These are phyloP conservation scores for Mercenaria mercenaria DNA, from an alignment of 1,140 invertebrate species.

Conservation along the genomic window DNA sequence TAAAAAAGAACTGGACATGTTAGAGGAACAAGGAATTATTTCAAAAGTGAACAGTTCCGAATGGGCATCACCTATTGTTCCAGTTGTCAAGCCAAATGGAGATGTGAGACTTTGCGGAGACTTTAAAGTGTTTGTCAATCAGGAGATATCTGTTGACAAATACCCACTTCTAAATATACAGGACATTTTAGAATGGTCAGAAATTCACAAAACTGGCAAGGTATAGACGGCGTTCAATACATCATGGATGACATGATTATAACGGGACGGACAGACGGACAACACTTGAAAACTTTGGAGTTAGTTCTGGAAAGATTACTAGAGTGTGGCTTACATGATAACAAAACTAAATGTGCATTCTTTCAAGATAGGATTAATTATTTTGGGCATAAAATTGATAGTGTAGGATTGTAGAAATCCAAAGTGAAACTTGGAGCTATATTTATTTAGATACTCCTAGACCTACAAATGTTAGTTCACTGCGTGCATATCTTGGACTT, in stretches of 20 bases:
- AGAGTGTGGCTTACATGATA: background rate
- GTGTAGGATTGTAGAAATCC: too few relatives aligned
- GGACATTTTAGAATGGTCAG: constrained; percentile 69
- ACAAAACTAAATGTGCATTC: too few relatives aligned
- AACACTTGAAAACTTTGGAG: background rate
- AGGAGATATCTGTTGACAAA: too few relatives aligned
- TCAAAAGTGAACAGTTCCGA: too few relatives aligned
- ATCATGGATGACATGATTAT: too few relatives aligned
- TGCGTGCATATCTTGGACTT: too few relatives aligned
- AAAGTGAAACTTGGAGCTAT: too few relatives aligned
- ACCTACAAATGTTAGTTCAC: too few relatives aligned
- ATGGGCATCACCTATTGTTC: constrained; percentile 85
- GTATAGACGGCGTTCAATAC: constrained; percentile 67
- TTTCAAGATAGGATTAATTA: background rate
- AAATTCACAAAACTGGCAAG: constrained; percentile 70
- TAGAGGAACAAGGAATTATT: too few relatives aligned
- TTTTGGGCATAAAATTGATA: too few relatives aligned
- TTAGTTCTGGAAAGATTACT: constrained; percentile 3
- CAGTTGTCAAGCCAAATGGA: constrained; percentile 80
- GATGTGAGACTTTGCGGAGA: constrained; percentile 83
- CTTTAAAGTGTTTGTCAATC: constrained; percentile 81
- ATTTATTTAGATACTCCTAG: background rate
- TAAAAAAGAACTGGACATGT: too few relatives aligned
- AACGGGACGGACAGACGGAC: too few relatives aligned
- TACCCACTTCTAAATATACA: constrained; percentile 83